A percentile compares a stretch with the other conserved stretches of the same genome.
Conservation (phyloP, 2,113 vertebrate genomes). For the Trogon surrucura region DNA sequence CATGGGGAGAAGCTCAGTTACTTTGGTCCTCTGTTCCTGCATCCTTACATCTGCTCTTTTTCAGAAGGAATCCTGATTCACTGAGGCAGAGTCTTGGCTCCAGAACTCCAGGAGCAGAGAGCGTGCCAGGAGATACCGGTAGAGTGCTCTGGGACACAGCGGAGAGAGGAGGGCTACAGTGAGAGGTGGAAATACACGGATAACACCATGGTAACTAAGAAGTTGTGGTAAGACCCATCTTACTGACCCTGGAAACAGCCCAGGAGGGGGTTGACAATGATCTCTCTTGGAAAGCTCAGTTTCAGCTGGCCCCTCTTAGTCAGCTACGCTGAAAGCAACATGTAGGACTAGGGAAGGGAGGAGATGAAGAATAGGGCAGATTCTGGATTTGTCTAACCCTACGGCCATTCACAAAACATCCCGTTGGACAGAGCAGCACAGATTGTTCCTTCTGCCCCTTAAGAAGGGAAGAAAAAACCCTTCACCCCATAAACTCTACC, state of each 20-base stretch:
- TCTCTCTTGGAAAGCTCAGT: not conserved
- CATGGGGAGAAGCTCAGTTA: not conserved
- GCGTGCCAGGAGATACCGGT: not conserved
- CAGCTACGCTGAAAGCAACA: not conserved
- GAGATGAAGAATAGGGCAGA: not conserved
- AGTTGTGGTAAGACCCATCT: not conserved
- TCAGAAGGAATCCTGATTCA: not conserved
- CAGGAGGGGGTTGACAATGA: not conserved
- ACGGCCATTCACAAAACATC: not conserved
- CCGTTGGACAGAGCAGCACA: not conserved
- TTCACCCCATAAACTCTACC: not conserved
- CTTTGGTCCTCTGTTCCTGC: not conserved
- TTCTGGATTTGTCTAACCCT: not conserved
- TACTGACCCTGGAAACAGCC: not conserved
- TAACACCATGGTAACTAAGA: not conserved
- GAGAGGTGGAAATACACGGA: not conserved
- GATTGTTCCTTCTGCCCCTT: not conserved
- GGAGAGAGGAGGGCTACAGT: not conserved
- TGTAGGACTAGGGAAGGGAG: not conserved
- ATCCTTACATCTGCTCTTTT: not conserved
- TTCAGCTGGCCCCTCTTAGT: not conserved
- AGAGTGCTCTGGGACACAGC: not conserved
- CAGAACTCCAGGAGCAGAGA: not conserved
- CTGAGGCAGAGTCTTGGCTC: not conserved
- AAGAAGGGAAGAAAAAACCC: not conserved